Conservation (phyloP, 2,113 vertebrate genomes). For the Sapayoa aenigma region DNA sequence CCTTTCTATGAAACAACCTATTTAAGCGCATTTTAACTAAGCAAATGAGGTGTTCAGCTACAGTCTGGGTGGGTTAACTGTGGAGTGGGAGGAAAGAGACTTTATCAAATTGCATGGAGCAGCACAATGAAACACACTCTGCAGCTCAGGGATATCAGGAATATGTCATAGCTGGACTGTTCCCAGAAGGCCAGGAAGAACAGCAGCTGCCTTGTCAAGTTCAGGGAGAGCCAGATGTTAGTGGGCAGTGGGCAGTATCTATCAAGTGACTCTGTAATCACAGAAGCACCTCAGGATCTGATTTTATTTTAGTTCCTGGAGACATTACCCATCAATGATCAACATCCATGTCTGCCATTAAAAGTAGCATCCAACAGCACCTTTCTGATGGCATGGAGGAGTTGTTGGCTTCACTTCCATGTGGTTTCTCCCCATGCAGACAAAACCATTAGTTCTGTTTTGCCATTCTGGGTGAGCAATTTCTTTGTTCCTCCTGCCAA, state of each 20-base stretch:
- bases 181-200: background rate
- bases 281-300: background rate
- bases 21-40: background rate
- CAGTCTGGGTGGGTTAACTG: background rate
- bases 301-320: background rate
- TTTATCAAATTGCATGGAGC: slow-evolving; percentile 4
- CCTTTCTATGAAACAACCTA: background rate
- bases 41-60: background rate
- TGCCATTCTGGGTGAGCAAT: slow-evolving; percentile 21
- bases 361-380: background rate
- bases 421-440: background rate
- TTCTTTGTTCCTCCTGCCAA: slow-evolving; percentile 42
- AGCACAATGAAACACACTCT: background rate
- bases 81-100: background rate
- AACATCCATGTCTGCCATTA: background rate
- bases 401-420: background rate
- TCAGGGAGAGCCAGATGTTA: background rate
- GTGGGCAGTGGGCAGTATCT: background rate
- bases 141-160: background rate
- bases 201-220: slow-evolving; percentile 7
- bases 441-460: background rate
- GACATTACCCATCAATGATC: background rate
- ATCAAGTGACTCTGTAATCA: background rate
- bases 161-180: background rate
- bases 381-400: background rate